Evolutionary conservation across 2,888 invertebrate genomes (phyloP).

Genomic region (Monopis laevigella): DNA sequence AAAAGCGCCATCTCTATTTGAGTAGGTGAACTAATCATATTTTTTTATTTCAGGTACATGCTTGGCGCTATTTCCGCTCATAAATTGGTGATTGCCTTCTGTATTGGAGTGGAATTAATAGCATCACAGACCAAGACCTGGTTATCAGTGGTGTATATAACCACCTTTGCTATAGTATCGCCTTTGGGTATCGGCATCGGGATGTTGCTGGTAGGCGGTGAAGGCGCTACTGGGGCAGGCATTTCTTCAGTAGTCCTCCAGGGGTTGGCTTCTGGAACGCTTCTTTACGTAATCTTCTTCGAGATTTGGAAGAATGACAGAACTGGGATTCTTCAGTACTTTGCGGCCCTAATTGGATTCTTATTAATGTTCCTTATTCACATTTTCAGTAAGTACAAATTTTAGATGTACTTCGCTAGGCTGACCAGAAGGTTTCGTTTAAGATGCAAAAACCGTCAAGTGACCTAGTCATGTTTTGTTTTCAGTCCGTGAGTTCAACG

Average conservation of each 20-base stretch:
- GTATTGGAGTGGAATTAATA: slow-evolving; percentile 85
- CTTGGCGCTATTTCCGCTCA: slow-evolving; percentile 86
- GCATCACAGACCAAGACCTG: slow-evolving; percentile 72
- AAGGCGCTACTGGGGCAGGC: slow-evolving; percentile 65
- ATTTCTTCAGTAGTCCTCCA: slow-evolving; percentile 75
- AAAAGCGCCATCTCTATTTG: no score
- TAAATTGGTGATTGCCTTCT: slow-evolving; percentile 88
- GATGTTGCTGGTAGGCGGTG: slow-evolving; percentile 69
- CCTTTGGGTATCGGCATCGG: slow-evolving; percentile 84
- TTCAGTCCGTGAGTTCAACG: no score
- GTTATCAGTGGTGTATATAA: slow-evolving; percentile 73
- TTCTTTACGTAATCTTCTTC: slow-evolving; percentile 96
- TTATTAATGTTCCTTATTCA: slow-evolving; percentile 77
- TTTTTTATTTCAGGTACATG: slow-evolving; percentile 79
- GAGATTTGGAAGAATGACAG: slow-evolving; percentile 78
- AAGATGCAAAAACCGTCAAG: no score
- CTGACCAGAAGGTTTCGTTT: no score
- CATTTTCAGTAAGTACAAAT: slow-evolving; percentile 67
- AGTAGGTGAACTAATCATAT: no score
- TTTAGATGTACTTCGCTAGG: no score
- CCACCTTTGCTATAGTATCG: slow-evolving; percentile 81
- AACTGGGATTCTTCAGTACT: slow-evolving; percentile 71
- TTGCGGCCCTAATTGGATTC: slow-evolving; percentile 75
- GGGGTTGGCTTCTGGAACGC: slow-evolving; percentile 91
- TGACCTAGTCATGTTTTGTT: no score